Evolutionary conservation across 1,140 invertebrate species (phyloP), one percentile per base, ranked within the genome.

Genomic region (Pissodes strobi): DNA sequence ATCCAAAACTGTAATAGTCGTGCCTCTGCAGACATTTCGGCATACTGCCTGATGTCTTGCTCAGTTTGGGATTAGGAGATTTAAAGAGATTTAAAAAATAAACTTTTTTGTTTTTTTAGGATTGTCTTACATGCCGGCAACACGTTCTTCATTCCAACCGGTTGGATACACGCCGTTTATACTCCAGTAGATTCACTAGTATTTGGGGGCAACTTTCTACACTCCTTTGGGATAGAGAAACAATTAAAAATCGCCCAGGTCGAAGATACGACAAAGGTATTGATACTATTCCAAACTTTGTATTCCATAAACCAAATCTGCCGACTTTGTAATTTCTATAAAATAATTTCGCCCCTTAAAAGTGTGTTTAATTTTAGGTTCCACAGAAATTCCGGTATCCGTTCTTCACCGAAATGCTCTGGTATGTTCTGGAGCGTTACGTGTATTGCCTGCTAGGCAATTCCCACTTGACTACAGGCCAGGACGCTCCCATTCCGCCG

Each of bases 131-230:
- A 81, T 69, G 87, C 88, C 39, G 94, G 95, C 0, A 89, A 97
- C 79, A 99, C 97, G 2, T 93, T 99, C 74, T 96, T 98, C 72
- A 97, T 98, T 72, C 95, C 95, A 43, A 94, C 94, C 52, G 95
- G 95, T 10, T 99, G 97, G 97, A 98, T 99, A 69, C 97, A 99
- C 81, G 95, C 95, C 3, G 97, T 99, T 0, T 97, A 94, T 76
- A 99, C 97, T 0, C 94, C 95, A 1, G 87, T 89, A 52, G 96
- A 99, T 78, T 96, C 95, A 0, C 79, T 99, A 0, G 96, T 99
- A 1, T 98, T 99, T 83, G 97, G 97, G 6, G 97, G 97, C 0
- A 99, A 99, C 80, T 99, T 99, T 80, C 81, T 99, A 8, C 96
- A 98, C 76, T 94, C 90, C 68, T 97, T 94, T 78, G 93, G 94